Evolutionary conservation across 1,140 invertebrate genomes (phyloP).

Genomic region (Drosophila tsacasi): DNA sequence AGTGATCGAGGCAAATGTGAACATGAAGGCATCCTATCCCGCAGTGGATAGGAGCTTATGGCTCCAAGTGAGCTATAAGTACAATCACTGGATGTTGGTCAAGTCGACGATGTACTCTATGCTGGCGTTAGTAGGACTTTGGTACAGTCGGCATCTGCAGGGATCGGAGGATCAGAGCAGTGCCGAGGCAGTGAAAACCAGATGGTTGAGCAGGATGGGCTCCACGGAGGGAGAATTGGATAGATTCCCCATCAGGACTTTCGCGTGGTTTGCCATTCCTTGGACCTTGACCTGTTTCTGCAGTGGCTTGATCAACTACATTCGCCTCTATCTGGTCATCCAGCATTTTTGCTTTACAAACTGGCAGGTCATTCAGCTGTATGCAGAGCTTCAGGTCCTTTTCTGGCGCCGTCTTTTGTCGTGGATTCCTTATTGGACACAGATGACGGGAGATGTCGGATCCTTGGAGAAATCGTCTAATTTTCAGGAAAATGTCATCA

Average conservation of each 20-base stretch:
- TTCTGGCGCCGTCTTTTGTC: conserved; percentile 30
- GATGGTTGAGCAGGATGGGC: conserved; percentile 31
- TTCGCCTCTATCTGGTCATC: conserved; percentile 47
- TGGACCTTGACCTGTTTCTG: conserved; percentile 48
- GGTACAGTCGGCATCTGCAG: conserved; percentile 40
- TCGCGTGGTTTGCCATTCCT: conserved; percentile 29
- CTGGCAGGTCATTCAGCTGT: conserved; percentile 29
- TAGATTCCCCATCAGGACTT: conserved; percentile 29
- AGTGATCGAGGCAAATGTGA: conserved; percentile 44
- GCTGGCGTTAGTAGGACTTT: conserved; percentile 37
- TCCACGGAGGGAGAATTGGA: neutral
- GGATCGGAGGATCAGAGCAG: neutral
- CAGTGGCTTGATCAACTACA: conserved; percentile 40
- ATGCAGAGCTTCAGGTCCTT: conserved; percentile 40
- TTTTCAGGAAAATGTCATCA: conserved; percentile 28
- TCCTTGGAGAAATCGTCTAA: neutral
- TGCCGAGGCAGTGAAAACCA: conserved; percentile 42
- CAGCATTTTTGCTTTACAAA: conserved; percentile 53
- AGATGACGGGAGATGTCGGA: conserved; percentile 5
- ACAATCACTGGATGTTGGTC: conserved; percentile 40
- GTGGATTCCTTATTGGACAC: neutral
- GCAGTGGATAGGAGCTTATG: conserved; percentile 33
- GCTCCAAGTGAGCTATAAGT: conserved; percentile 54
- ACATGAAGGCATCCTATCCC: conserved; percentile 31
- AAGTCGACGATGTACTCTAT: conserved; percentile 42